phyloP scores from a whole-genome alignment of 2,888 invertebrate genomes.

The Metellina segmentata region DNA sequence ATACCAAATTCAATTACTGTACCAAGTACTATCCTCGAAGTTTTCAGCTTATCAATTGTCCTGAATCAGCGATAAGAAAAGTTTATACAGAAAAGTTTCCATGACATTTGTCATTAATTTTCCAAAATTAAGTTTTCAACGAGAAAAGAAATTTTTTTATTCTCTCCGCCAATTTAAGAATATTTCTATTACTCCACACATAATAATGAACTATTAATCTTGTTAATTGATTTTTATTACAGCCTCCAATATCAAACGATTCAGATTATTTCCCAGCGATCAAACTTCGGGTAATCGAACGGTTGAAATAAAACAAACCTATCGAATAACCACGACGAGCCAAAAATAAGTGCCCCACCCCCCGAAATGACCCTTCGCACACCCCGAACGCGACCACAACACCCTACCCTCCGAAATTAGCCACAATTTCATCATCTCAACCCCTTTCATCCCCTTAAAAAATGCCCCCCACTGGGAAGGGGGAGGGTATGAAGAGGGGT shows the following conservation, averaged over 20 bases:
- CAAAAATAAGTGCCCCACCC: not conserved
- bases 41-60: too few relatives aligned
- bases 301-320: not conserved
- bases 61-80: too few relatives aligned
- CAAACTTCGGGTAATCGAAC: not conserved
- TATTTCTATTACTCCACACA: not conserved
- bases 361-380: constrained; percentile 11
- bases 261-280: not conserved
- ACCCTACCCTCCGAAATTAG: constrained; percentile 32
- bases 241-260: not conserved
- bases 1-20: too few relatives aligned
- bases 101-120: too few relatives aligned
- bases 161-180: not conserved
- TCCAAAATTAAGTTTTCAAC: too few relatives aligned
- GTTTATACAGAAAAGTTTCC: too few relatives aligned
- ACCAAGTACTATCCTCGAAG: too few relatives aligned
- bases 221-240: not conserved
- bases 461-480: not conserved
- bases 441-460: constrained; percentile 1
- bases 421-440: constrained; percentile 36
- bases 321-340: not conserved
- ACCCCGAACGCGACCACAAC: not conserved
- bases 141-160: too few relatives aligned
- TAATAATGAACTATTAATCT: not conserved
- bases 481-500: constrained; percentile 8